Evolutionary conservation across 1,140 invertebrate species (phyloP).

Genomic region (Halyomorpha halys): DNA sequence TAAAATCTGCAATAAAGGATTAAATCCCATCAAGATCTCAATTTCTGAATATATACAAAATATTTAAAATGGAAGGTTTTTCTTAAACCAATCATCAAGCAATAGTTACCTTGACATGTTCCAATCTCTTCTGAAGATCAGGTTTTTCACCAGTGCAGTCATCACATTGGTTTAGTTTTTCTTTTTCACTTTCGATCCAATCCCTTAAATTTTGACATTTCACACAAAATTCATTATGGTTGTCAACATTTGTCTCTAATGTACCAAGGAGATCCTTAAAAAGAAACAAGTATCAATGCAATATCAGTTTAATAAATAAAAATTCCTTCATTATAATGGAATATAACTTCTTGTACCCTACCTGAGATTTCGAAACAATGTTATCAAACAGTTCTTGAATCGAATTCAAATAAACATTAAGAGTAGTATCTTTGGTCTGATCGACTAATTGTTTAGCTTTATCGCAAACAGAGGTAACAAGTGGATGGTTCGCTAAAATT

Average conservation of each 20-base stretch:
- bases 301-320: background rate
- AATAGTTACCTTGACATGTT: background rate
- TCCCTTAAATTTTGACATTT: conserved; percentile 62
- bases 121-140: conserved; percentile 49
- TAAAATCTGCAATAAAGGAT: conserved; percentile 40
- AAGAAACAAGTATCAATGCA: background rate
- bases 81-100: background rate
- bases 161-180: conserved; percentile 63
- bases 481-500: conserved; percentile 79
- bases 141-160: conserved; percentile 69
- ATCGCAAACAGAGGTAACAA: conserved; percentile 83
- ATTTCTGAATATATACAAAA: background rate
- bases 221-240: conserved; percentile 67
- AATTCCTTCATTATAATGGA: background rate
- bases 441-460: conserved; percentile 82
- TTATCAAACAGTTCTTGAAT: conserved; percentile 82
- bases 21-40: too few species aligned
- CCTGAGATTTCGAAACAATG: conserved; percentile 75
- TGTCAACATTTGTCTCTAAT: conserved; percentile 73
- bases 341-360: conserved; percentile 17
- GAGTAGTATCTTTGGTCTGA: conserved; percentile 74
- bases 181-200: conserved; percentile 64
- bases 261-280: conserved; percentile 61
- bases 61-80: background rate
- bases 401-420: conserved; percentile 77